phyloP scores from a whole-genome alignment of 2,888 invertebrate genomes.

The Apodemia duryi region DNA sequence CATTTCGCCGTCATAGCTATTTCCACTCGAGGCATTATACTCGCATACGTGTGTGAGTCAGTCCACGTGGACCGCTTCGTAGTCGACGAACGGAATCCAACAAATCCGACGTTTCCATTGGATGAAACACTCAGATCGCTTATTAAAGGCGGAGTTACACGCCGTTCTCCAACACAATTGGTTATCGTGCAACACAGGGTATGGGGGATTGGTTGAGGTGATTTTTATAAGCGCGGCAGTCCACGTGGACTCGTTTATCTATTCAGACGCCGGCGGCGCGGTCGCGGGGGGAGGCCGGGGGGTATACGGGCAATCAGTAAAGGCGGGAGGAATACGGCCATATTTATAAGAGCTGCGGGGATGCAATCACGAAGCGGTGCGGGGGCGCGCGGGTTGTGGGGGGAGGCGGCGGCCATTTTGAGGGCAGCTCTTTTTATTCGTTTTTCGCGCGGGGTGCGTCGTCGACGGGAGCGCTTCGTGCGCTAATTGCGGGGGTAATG shows the following conservation, averaged over 20 bases:
- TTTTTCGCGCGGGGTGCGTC: conserved; percentile 79
- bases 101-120: conserved; percentile 51
- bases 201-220: conserved; percentile 58
- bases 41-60: conserved; percentile 64
- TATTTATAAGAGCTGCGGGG: conserved; percentile 81
- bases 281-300: conserved; percentile 76
- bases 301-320: conserved; percentile 81
- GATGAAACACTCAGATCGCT: conserved; percentile 64
- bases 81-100: conserved; percentile 65
- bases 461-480: conserved; percentile 73
- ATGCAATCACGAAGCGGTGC: conserved; percentile 80
- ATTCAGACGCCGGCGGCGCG: conserved; percentile 80
- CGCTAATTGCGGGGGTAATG: conserved; percentile 80
- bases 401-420: conserved; percentile 85
- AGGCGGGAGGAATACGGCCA: conserved; percentile 80
- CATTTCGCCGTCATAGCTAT: conserved; percentile 80
- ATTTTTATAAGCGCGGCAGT: conserved; percentile 78
- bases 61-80: conserved; percentile 75
- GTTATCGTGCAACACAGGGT: conserved; percentile 42
- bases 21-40: conserved; percentile 79
- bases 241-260: conserved; percentile 81
- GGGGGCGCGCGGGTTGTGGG: conserved; percentile 67
- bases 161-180: conserved; percentile 53
- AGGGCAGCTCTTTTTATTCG: conserved; percentile 84
- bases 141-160: conserved; percentile 80